phyloP scores from a whole-genome alignment of 2,888 invertebrate genomes.

The Pyrocoelia pectoralis region DNA sequence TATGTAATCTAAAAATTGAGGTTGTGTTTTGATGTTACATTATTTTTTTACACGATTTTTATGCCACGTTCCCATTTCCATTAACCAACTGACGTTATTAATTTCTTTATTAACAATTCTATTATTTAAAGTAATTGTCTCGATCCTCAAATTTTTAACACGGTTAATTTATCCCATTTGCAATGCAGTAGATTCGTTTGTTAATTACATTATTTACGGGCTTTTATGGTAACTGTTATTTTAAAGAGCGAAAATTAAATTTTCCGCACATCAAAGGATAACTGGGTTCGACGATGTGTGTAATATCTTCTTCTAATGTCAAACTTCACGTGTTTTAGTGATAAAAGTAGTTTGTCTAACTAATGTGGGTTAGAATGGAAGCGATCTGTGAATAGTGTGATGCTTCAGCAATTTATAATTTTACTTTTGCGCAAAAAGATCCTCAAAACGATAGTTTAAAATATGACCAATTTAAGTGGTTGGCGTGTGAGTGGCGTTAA shows the following conservation, averaged over 20 bases:
- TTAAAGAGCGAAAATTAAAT: conserved; percentile 1
- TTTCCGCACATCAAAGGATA: neutral
- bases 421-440: too few species aligned
- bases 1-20: neutral
- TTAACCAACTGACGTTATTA: conserved; percentile 11
- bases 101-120: neutral
- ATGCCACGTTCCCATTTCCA: conserved; percentile 16
- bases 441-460: too few species aligned
- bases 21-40: conserved; percentile 1
- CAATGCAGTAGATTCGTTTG: neutral
- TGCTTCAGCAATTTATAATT: too few species aligned
- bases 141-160: neutral
- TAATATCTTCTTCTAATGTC: neutral
- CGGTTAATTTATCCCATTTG: neutral
- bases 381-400: too few species aligned
- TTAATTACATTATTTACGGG: neutral
- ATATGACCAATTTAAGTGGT: too few species aligned
- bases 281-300: neutral
- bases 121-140: neutral
- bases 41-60: conserved; percentile 7
- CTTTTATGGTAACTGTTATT: neutral
- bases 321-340: too few species aligned
- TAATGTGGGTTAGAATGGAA: too few species aligned
- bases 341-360: too few species aligned
- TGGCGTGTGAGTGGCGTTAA: too few species aligned